Percentiles rank a stretch among this genome's conserved stretches.
Evolutionary conservation across 2,888 invertebrate species (phyloP).

Genomic region (Artemia sp.): DNA sequence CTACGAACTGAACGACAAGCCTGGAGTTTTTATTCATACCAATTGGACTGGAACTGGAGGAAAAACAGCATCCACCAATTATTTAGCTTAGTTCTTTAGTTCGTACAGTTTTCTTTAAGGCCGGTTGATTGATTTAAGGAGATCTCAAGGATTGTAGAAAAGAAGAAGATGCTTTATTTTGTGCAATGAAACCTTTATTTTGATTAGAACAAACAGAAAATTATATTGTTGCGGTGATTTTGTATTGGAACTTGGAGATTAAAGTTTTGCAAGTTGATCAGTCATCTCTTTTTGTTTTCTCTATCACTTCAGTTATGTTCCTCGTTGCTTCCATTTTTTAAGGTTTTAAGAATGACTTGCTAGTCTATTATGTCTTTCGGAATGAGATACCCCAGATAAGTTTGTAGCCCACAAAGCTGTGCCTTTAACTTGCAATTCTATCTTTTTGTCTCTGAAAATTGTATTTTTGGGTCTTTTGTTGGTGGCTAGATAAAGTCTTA

Average conservation of each 20-base stretch:
- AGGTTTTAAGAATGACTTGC: too few species aligned
- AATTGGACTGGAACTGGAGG: conserved; percentile 99
- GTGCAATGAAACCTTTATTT: conserved; percentile 9
- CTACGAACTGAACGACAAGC: conserved; percentile 68
- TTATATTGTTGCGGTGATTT: neutral
- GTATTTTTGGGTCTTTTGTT: too few species aligned
- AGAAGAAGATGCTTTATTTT: neutral
- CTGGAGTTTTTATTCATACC: conserved; percentile 82
- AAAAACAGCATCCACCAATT: conserved; percentile 82
- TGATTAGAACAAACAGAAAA: neutral
- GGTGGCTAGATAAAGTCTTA: too few species aligned
- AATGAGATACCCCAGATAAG: too few species aligned
- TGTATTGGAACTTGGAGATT: conserved; percentile 13
- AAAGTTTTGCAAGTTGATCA: neutral
- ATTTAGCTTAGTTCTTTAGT: conserved; percentile 43
- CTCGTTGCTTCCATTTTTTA: too few species aligned
- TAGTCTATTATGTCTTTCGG: too few species aligned
- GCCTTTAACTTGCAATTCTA: too few species aligned
- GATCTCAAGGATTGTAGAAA: too few species aligned
- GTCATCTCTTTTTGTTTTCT: neutral
- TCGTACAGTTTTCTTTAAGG: neutral
- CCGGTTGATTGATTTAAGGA: too few species aligned
- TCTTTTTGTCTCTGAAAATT: too few species aligned
- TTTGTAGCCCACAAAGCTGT: too few species aligned
- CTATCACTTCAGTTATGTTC: too few species aligned